Percentiles rank a stretch among this genome's conserved stretches.
phyloP scores from a whole-genome alignment of 2,888 invertebrate species.

The Drosophila stalkeri region DNA sequence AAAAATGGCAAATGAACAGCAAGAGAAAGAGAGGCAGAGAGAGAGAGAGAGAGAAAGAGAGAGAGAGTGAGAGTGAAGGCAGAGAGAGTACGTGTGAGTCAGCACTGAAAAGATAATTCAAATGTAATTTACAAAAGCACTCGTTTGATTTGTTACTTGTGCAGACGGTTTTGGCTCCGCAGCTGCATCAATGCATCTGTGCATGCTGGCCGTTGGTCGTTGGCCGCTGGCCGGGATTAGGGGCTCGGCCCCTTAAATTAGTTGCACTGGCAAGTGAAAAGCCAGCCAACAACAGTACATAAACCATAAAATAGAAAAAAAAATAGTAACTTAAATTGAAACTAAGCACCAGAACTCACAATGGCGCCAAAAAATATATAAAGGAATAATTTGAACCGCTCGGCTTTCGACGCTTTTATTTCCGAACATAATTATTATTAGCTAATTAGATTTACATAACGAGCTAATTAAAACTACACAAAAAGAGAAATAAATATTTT shows the following conservation, averaged over 20 bases:
- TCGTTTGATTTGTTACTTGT: constrained; percentile 78
- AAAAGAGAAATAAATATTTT: constrained; percentile 39
- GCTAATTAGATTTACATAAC: constrained; percentile 60
- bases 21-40: not conserved
- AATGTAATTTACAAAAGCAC: constrained; percentile 81
- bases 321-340: not conserved
- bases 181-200: constrained; percentile 24
- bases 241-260: constrained; percentile 53
- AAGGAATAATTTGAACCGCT: not conserved
- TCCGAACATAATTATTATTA: constrained; percentile 54
- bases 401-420: constrained; percentile 13
- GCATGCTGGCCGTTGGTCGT: not conserved
- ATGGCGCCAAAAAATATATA: not conserved
- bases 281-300: constrained; percentile 38
- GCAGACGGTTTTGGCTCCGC: constrained; percentile 23
- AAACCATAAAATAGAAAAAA: constrained; percentile 16
- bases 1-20: constrained; percentile 10
- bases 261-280: constrained; percentile 46
- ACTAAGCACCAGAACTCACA: not conserved
- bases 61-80: not conserved
- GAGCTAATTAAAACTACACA: constrained; percentile 58
- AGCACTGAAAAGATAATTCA: constrained; percentile 69
- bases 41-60: not conserved
- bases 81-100: constrained; percentile 8
- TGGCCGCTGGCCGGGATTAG: constrained; percentile 7